phyloP scores from a whole-genome alignment of 2,888 invertebrate genomes.

The Brachypalpus laphriformis region DNA sequence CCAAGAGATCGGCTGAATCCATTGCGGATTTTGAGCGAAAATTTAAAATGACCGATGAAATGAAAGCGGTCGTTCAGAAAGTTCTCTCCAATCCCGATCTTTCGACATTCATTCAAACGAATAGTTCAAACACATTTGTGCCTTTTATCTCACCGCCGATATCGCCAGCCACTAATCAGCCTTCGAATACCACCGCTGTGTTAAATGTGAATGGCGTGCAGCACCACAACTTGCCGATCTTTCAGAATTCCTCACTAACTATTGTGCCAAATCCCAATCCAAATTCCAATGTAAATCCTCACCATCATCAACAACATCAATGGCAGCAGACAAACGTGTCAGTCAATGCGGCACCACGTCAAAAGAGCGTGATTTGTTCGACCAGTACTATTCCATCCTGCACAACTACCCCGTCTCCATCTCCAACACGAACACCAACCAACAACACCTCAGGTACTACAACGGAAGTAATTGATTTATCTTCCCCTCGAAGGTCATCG shows the following conservation, averaged over 20 bases:
- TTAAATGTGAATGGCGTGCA: conserved; percentile 33
- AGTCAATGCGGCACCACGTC: conserved; percentile 74
- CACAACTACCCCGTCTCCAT: conserved; percentile 75
- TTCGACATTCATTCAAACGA: conserved; percentile 81
- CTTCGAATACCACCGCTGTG: neutral
- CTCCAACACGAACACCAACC: conserved; percentile 77
- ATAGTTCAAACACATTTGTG: conserved; percentile 78
- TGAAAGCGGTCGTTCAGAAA: conserved; percentile 82
- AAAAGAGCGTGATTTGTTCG: conserved; percentile 82
- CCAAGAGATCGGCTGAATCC: conserved; percentile 75
- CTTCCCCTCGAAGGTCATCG: conserved; percentile 83
- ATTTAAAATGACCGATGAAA: conserved; percentile 82
- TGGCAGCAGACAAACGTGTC: conserved; percentile 54
- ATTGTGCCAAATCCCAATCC: conserved; percentile 80
- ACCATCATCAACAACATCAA: conserved; percentile 55
- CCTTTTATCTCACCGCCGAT: conserved; percentile 81
- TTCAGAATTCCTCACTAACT: conserved; percentile 77
- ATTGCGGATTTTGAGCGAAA: conserved; percentile 81
- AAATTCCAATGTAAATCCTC: conserved; percentile 75
- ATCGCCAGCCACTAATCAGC: conserved; percentile 78
- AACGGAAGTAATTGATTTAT: conserved; percentile 84
- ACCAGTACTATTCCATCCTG: conserved; percentile 77
- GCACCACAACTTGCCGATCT: conserved; percentile 55
- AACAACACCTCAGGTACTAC: conserved; percentile 75
- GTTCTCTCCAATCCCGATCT: conserved; percentile 81